A percentile compares a stretch with the other conserved stretches of the same genome.
phyloP scores from a whole-genome alignment of 2,113 vertebrate genomes.

The Austrofundulus limnaeus region DNA sequence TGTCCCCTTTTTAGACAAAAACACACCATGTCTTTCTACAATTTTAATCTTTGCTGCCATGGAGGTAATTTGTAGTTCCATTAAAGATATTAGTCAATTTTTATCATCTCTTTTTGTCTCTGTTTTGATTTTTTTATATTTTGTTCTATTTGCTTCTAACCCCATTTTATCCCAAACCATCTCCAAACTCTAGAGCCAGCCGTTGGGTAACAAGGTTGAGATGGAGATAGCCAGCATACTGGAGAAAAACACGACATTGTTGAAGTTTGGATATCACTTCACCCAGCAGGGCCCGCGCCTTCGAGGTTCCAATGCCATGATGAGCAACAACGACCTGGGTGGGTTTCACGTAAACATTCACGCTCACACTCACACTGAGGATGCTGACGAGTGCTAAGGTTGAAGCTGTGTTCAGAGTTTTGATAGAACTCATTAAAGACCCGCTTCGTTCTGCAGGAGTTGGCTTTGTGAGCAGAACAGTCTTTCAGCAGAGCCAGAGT shows the following conservation, averaged over 20 bases:
- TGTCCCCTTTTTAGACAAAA: too few relatives aligned
- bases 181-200: constrained; percentile 86
- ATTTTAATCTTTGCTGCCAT: not conserved
- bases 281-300: constrained; percentile 96
- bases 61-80: not conserved
- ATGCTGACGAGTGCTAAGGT: too few relatives aligned
- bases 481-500: constrained; percentile 11
- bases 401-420: too few relatives aligned
- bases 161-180: not conserved
- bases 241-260: constrained; percentile 91
- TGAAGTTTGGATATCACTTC: constrained; percentile 98
- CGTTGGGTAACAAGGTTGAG: constrained; percentile 96
- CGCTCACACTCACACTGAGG: not conserved
- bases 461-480: not conserved
- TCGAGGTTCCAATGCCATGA: constrained; percentile 94
- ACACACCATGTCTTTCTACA: too few relatives aligned
- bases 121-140: too few relatives aligned
- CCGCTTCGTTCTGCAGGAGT: not conserved
- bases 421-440: not conserved
- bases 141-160: not conserved
- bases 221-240: constrained; percentile 98
- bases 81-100: not conserved
- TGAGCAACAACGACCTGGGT: constrained; percentile 98
- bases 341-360: constrained; percentile 55
- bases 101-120: not conserved